Percentiles rank a stretch among this genome's conserved stretches.
Conservation (phyloP, 2,113 vertebrate genomes). For the Cyprinodon variegatus region DNA sequence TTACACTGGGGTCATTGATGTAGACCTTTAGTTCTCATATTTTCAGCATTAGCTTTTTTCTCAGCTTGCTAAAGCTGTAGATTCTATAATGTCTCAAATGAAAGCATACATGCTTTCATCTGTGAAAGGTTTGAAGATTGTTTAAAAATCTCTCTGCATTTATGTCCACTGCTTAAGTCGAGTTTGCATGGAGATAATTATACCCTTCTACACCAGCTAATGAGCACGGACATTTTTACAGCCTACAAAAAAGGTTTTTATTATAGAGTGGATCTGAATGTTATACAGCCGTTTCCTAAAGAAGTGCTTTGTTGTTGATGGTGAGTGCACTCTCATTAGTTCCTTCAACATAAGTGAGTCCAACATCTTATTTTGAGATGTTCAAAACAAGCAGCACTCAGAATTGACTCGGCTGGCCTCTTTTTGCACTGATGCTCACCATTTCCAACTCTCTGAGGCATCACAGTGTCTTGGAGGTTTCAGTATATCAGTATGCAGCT, state of each 20-base stretch:
- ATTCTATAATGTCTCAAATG: not conserved
- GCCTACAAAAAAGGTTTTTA: not conserved
- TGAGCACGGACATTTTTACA: not conserved
- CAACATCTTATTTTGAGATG: slow-evolving; percentile 36
- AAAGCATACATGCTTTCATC: not conserved
- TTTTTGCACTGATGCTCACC: slow-evolving; percentile 55
- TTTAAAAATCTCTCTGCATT: not conserved
- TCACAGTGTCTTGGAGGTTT: slow-evolving; percentile 50
- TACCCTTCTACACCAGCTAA: slow-evolving; percentile 6
- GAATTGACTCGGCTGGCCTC: slow-evolving; percentile 45
- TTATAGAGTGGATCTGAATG: not conserved
- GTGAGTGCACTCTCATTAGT: slow-evolving; percentile 20
- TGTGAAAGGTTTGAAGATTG: not conserved
- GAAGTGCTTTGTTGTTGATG: slow-evolving; percentile 21
- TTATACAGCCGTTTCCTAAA: slow-evolving; percentile 5
- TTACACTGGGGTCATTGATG: not conserved
- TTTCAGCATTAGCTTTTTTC: not conserved
- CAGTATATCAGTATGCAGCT: slow-evolving; percentile 64
- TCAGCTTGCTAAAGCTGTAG: not conserved
- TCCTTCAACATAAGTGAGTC: slow-evolving; percentile 43
- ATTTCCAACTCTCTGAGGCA: slow-evolving; percentile 48
- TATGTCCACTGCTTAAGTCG: not conserved
- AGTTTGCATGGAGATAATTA: slow-evolving; percentile 41
- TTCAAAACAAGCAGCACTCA: slow-evolving; percentile 16
- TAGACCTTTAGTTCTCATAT: not conserved